These are phyloP conservation scores for Drosophila setifemur DNA, from an alignment of 1,140 invertebrate species.

Conservation along the genomic window DNA sequence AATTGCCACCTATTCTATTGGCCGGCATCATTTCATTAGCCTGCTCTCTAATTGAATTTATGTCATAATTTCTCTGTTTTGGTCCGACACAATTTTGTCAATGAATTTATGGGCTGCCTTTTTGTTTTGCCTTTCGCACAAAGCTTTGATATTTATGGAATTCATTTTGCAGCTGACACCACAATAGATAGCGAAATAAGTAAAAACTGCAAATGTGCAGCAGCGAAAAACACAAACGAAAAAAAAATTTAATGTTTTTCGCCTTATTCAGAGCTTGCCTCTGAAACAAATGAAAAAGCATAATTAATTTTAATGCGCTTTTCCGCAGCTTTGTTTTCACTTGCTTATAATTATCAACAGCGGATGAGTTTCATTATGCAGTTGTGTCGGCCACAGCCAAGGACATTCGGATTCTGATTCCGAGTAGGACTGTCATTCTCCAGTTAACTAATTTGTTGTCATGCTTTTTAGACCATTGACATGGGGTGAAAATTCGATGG, in stretches of 20 bases:
- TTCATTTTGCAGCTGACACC: constrained; percentile 57
- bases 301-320: constrained; percentile 64
- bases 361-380: constrained; percentile 28
- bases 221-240: neutral
- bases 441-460: neutral
- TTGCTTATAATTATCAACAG: constrained; percentile 28
- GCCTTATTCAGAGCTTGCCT: constrained; percentile 1
- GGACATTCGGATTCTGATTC: neutral
- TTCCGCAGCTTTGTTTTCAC: constrained; percentile 42
- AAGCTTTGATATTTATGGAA: constrained; percentile 42
- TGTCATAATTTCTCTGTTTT: constrained; percentile 44
- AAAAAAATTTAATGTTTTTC: constrained; percentile 23
- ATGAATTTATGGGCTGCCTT: constrained; percentile 1
- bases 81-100: constrained; percentile 10
- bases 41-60: constrained; percentile 68
- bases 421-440: neutral
- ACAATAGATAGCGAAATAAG: constrained; percentile 53
- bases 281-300: constrained; percentile 44
- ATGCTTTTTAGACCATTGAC: neutral
- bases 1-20: constrained; percentile 56
- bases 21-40: constrained; percentile 59
- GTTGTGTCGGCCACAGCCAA: constrained; percentile 4
- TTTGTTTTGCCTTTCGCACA: neutral
- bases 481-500: neutral
- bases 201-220: neutral